Conservation (phyloP, 2,113 vertebrate genomes). For the Psilopsiagon aurifrons region DNA sequence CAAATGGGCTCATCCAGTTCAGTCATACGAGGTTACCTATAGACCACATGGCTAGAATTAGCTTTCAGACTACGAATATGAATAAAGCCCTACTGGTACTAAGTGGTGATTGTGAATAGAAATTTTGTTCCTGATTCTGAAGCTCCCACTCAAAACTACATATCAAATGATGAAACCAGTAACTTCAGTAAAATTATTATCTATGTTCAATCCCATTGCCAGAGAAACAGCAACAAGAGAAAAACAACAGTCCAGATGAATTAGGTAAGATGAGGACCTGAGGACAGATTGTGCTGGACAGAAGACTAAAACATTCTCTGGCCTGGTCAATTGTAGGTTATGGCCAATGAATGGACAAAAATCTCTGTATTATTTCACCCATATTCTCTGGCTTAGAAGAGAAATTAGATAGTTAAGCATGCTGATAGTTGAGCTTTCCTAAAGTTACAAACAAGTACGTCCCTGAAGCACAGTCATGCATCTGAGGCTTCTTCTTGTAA, state of each 20-base stretch:
- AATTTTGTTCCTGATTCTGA: not conserved
- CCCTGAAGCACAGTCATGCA: not conserved
- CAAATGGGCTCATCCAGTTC: not conserved
- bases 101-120: not conserved
- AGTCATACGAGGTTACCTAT: not conserved
- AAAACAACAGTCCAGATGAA: not conserved
- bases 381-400: not conserved
- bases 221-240: rapidly evolving
- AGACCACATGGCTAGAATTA: not conserved
- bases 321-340: not conserved
- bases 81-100: not conserved
- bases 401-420: not conserved
- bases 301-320: not conserved
- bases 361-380: not conserved
- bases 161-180: not conserved
- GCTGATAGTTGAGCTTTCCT: not conserved
- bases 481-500: not conserved
- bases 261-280: not conserved
- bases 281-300: not conserved
- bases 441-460: not conserved
- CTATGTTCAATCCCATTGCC: not conserved
- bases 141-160: not conserved
- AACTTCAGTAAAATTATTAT: not conserved
- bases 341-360: not conserved
- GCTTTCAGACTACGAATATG: not conserved